phyloP scores from a whole-genome alignment of 2,888 invertebrate genomes.

The Diploptera punctata region DNA sequence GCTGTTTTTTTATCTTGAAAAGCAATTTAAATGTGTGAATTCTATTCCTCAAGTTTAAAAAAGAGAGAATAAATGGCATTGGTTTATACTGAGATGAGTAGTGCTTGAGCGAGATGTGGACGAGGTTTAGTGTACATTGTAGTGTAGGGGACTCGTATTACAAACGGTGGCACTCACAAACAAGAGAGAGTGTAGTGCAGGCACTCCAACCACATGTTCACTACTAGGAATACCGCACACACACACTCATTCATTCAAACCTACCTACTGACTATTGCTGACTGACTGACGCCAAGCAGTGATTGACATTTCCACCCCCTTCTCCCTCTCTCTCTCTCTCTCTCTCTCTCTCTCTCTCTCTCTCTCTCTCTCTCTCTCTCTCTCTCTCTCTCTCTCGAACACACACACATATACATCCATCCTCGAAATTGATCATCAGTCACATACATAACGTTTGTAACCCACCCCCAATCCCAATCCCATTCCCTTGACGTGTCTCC shows the following conservation, averaged over 20 bases:
- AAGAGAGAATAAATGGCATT: no score
- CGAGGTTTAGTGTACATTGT: slow-evolving; percentile 19
- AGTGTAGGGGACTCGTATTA: slow-evolving; percentile 6
- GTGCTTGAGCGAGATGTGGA: background rate
- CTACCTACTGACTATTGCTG: background rate
- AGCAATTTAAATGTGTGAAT: no score
- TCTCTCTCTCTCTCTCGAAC: no score
- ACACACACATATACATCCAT: background rate
- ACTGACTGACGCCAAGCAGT: slow-evolving; percentile 6
- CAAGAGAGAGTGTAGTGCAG: slow-evolving; percentile 8
- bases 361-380: no score
- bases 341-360: no score
- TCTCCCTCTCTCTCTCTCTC: background rate
- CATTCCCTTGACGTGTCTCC: background rate
- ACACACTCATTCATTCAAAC: slow-evolving; percentile 6
- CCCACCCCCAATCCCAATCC: background rate
- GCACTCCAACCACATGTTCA: no score
- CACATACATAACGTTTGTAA: background rate
- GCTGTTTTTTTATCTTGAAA: no score
- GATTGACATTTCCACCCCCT: slow-evolving; percentile 22
- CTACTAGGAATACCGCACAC: no score
- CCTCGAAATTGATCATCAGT: slow-evolving; percentile 26
- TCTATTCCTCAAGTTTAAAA: no score
- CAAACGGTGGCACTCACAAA: slow-evolving; percentile 13
- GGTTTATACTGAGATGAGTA: background rate